Percentiles rank a stretch among this genome's conserved stretches.
Conservation (phyloP, 2,797 vertebrate species). For the Cichlasoma orientale region DNA sequence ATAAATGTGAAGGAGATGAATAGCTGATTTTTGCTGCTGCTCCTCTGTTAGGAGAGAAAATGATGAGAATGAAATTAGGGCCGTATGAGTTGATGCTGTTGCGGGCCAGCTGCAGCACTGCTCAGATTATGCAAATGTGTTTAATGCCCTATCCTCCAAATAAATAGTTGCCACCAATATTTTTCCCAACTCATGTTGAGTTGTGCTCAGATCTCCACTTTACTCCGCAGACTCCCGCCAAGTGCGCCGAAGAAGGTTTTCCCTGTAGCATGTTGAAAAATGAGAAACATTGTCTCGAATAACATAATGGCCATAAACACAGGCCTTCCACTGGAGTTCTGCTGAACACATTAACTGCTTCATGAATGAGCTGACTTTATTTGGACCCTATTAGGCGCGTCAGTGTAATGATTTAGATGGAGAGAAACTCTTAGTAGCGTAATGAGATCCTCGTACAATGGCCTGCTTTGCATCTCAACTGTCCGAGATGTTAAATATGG, state of each 20-base stretch:
- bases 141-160: conserved; percentile 67
- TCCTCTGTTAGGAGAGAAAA: conserved; percentile 52
- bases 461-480: conserved; percentile 57
- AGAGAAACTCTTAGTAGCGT: conserved; percentile 46
- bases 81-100: conserved; percentile 51
- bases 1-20: conserved; percentile 64
- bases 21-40: conserved; percentile 33
- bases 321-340: conserved; percentile 48
- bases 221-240: conserved; percentile 22
- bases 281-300: conserved; percentile 50
- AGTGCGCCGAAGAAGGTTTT: conserved; percentile 41
- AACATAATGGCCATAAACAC: conserved; percentile 52
- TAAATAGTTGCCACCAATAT: conserved; percentile 61
- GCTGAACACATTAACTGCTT: conserved; percentile 68
- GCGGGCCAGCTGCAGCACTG: conserved; percentile 56
- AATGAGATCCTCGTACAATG: conserved; percentile 67
- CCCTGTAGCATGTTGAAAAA: conserved; percentile 55
- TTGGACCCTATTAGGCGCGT: conserved; percentile 64
- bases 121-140: conserved; percentile 73
- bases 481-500: conserved; percentile 53
- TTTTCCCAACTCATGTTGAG: conserved; percentile 36
- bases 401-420: conserved; percentile 64
- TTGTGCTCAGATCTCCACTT: conserved; percentile 41
- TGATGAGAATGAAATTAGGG: conserved; percentile 64
- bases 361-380: conserved; percentile 73